Conservation (phyloP, 2,888 invertebrate species). For the Melikaiella ostensackeni region DNA sequence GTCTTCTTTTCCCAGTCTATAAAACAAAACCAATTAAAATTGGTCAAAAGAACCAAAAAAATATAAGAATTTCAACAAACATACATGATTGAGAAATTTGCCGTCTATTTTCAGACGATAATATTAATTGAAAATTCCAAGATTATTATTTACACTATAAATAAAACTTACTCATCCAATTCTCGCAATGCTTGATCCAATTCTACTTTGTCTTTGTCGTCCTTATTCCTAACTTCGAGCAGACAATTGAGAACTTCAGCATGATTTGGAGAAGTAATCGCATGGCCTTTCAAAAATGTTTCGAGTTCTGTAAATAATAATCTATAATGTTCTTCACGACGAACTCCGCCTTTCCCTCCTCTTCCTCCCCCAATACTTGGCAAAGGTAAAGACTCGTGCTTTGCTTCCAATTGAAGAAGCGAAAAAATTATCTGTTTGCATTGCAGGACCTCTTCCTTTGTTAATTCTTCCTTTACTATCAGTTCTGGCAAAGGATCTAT, state of each 20-base stretch:
- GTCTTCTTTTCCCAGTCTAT: conserved; percentile 72
- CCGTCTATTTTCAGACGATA: no score
- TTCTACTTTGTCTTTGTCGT: conserved; percentile 81
- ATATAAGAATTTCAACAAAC: neutral
- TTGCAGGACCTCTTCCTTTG: conserved; percentile 91
- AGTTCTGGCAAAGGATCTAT: conserved; percentile 89
- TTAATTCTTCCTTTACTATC: conserved; percentile 89
- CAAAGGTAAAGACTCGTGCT: conserved; percentile 89
- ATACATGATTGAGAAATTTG: neutral
- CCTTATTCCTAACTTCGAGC: conserved; percentile 83
- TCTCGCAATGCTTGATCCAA: conserved; percentile 81
- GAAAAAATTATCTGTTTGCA: conserved; percentile 92
- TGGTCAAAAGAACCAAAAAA: neutral
- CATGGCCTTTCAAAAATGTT: conserved; percentile 86
- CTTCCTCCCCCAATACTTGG: conserved; percentile 84
- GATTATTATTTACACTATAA: neutral
- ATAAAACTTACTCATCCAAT: conserved; percentile 78
- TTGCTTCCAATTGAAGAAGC: conserved; percentile 88
- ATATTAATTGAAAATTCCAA: neutral
- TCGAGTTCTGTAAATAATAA: conserved; percentile 95
- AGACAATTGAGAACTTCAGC: conserved; percentile 88
- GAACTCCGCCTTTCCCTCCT: conserved; percentile 74
- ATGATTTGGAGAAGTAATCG: conserved; percentile 84
- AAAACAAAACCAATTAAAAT: conserved; percentile 22
- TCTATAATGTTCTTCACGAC: conserved; percentile 92